phyloP scores from a whole-genome alignment of 2,113 vertebrate species.

The Recurvirostra avosetta region DNA sequence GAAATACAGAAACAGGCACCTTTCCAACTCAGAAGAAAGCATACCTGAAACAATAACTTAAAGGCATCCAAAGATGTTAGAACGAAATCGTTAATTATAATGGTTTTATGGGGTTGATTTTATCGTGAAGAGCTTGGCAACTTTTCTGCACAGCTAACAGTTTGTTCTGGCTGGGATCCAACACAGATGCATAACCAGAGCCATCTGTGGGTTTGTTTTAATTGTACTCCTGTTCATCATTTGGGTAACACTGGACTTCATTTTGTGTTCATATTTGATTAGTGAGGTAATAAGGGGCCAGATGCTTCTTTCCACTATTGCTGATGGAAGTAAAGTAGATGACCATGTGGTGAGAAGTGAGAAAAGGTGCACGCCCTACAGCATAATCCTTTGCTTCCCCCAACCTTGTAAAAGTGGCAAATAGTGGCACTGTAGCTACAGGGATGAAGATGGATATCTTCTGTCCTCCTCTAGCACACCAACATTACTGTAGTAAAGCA shows the following conservation, averaged over 20 bases:
- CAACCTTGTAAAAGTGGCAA: background rate
- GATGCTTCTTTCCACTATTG: background rate
- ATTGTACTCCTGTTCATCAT: background rate
- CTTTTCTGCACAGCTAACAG: background rate
- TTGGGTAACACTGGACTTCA: background rate
- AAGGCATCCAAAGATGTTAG: background rate
- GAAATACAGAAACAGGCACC: background rate
- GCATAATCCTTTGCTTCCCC: background rate
- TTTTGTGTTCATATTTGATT: background rate
- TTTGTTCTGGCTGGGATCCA: constrained; percentile 18
- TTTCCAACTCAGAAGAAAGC: background rate
- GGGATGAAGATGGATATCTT: background rate
- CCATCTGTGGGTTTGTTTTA: constrained; percentile 2
- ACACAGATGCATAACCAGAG: background rate
- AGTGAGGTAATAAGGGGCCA: background rate
- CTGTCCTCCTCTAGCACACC: background rate
- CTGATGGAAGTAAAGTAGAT: background rate
- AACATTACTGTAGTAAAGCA: background rate
- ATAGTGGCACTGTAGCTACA: background rate
- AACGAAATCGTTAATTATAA: background rate
- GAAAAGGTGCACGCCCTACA: background rate
- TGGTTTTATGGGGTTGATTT: background rate
- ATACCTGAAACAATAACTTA: background rate
- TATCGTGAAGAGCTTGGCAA: background rate
- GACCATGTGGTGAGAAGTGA: background rate